These are phyloP conservation scores for Pyrochroa serraticornis DNA, from an alignment of 2,888 invertebrate genomes.

Conservation along the genomic window DNA sequence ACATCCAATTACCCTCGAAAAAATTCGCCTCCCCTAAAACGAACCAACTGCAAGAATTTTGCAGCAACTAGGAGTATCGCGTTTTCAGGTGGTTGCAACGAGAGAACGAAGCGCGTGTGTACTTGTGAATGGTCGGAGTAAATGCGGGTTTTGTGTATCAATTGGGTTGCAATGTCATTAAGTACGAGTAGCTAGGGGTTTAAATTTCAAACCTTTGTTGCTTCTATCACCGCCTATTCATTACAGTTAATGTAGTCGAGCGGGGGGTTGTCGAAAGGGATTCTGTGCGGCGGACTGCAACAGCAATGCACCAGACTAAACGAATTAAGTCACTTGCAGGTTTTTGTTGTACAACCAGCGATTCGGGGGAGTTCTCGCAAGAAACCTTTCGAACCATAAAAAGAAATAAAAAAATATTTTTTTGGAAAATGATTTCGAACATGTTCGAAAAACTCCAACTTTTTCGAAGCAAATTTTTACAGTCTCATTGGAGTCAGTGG, in stretches of 20 bases:
- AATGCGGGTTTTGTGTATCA: slow-evolving; percentile 23
- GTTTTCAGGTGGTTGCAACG: no score
- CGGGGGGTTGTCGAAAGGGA: slow-evolving; percentile 5
- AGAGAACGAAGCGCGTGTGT: no score
- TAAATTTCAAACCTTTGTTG: slow-evolving; percentile 24
- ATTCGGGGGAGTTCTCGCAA: not conserved
- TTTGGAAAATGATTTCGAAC: no score
- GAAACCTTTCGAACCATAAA: not conserved
- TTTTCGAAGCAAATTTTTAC: no score
- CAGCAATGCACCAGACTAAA: no score
- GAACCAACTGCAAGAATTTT: no score
- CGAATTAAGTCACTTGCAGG: slow-evolving; percentile 2
- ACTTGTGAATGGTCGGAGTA: slow-evolving; percentile 4
- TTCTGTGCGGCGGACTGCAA: slow-evolving; percentile 10
- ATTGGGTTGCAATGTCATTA: slow-evolving; percentile 20
- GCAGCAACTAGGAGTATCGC: no score
- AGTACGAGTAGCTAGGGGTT: slow-evolving; percentile 1
- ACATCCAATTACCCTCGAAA: no score
- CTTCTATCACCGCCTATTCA: slow-evolving; percentile 13
- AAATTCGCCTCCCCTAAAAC: no score
- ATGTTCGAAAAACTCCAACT: no score
- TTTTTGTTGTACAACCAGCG: slow-evolving; percentile 3
- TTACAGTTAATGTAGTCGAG: slow-evolving; percentile 13
- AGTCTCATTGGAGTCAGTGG: no score
- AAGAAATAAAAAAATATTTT: no score